phyloP scores from a whole-genome alignment of 2,797 vertebrate species.

The Danio choprae region DNA sequence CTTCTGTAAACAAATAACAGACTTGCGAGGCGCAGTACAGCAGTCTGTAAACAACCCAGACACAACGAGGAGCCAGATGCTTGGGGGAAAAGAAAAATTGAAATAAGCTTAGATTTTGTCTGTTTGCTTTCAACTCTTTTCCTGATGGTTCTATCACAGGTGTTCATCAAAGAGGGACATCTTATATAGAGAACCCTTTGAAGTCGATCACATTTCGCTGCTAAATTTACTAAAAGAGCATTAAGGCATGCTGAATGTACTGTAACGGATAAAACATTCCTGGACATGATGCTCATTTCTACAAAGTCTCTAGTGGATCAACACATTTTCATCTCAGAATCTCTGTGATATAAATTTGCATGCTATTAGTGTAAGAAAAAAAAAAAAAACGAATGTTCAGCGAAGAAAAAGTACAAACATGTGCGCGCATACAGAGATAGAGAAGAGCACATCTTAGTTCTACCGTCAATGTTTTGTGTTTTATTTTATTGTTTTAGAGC shows the following conservation, averaged over 20 bases:
- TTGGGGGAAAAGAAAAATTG: background rate
- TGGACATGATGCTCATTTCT: background rate
- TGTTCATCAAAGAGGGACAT: conserved; percentile 43
- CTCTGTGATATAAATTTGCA: background rate
- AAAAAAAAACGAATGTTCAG: background rate
- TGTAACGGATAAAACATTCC: conserved; percentile 6
- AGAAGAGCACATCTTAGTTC: no score
- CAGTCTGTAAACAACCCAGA: conserved; percentile 24
- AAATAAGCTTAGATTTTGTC: background rate
- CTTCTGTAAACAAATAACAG: conserved; percentile 41
- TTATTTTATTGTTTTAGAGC: no score
- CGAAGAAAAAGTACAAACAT: background rate
- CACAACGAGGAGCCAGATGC: conserved; percentile 24
- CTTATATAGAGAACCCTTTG: background rate
- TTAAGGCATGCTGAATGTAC: background rate
- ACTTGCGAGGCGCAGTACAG: conserved; percentile 24
- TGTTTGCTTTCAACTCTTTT: conserved; percentile 33
- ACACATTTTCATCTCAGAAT: background rate
- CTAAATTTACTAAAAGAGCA: background rate
- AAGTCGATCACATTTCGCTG: background rate
- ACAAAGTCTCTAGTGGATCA: background rate
- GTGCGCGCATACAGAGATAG: background rate
- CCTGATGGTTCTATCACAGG: conserved; percentile 28
- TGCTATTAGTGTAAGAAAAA: background rate
- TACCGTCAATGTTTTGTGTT: no score